Conservation (phyloP, 2,888 invertebrate genomes). For the Eupithecia insigniata region DNA sequence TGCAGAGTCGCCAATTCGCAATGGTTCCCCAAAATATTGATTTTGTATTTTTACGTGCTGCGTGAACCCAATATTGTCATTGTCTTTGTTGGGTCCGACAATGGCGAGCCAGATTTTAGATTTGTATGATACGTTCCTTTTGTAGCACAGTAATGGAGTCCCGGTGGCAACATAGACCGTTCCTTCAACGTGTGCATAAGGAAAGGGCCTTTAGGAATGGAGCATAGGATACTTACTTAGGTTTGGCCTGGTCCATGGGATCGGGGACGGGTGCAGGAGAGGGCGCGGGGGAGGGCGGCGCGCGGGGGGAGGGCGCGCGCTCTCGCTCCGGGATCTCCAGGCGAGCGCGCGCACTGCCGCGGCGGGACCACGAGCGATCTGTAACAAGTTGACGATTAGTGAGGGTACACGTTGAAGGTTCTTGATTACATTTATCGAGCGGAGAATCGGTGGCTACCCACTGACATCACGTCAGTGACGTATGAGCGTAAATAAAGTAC, state of each 20-base stretch:
- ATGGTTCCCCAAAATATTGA: background rate
- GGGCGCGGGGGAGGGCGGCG: constrained; percentile 56
- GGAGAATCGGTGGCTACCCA: background rate
- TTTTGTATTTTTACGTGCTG: background rate
- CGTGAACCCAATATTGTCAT: background rate
- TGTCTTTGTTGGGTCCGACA: background rate
- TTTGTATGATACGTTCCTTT: background rate
- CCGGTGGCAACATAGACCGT: background rate
- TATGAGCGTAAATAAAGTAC: constrained; percentile 65
- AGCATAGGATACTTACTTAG: constrained; percentile 59
- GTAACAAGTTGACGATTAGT: background rate
- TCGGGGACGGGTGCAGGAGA: constrained; percentile 47
- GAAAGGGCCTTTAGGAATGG: background rate
- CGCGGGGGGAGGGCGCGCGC: constrained; percentile 77
- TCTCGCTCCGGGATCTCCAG: constrained; percentile 92
- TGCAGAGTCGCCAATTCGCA: background rate
- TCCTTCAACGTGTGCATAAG: background rate
- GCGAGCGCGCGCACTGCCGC: constrained; percentile 89
- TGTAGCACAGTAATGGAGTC: background rate
- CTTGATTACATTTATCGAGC: background rate
- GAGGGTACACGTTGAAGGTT: background rate
- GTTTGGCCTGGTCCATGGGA: constrained; percentile 61
- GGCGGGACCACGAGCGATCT: constrained; percentile 95
- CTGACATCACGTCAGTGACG: background rate
- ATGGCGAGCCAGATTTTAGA: background rate